Conservation (phyloP, 1,140 invertebrate species). For the Agraylea sexmaculata region DNA sequence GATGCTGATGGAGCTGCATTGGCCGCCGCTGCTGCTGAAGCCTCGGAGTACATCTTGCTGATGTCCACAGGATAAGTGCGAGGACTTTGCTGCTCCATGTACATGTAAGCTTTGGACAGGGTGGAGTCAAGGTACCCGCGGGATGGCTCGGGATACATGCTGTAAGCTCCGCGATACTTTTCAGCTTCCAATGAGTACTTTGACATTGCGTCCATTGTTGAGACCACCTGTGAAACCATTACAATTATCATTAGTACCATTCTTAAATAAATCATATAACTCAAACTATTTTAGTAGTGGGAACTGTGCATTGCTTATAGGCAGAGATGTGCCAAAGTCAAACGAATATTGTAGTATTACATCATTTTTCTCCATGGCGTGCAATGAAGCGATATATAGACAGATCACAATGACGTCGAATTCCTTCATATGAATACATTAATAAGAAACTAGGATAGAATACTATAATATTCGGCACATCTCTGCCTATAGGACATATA, state of each 20-base stretch:
- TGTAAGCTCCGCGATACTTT: conserved; percentile 58
- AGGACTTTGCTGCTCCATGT: conserved; percentile 59
- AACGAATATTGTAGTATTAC: no score
- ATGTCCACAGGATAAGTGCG: conserved; percentile 52
- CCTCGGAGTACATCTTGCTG: conserved; percentile 52
- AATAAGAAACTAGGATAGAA: no score
- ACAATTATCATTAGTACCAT: no score
- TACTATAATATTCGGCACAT: no score
- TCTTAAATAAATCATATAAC: conserved; percentile 1
- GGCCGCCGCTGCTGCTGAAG: conserved; percentile 34
- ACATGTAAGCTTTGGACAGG: conserved; percentile 68
- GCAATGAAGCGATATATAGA: no score
- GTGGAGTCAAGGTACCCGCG: conserved; percentile 63
- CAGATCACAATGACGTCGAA: no score
- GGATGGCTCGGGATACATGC: conserved; percentile 56
- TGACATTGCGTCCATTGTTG: conserved; percentile 61
- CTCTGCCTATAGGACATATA: no score
- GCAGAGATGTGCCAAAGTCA: no score
- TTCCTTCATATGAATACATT: no score
- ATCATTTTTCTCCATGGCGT: no score
- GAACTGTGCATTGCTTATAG: not conserved
- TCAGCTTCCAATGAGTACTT: conserved; percentile 66
- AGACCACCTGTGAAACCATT: conserved; percentile 54
- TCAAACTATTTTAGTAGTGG: not conserved
- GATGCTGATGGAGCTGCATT: conserved; percentile 37